Evolutionary conservation across 2,888 invertebrate species (phyloP).

Genomic region (Dasypogon diadema): DNA sequence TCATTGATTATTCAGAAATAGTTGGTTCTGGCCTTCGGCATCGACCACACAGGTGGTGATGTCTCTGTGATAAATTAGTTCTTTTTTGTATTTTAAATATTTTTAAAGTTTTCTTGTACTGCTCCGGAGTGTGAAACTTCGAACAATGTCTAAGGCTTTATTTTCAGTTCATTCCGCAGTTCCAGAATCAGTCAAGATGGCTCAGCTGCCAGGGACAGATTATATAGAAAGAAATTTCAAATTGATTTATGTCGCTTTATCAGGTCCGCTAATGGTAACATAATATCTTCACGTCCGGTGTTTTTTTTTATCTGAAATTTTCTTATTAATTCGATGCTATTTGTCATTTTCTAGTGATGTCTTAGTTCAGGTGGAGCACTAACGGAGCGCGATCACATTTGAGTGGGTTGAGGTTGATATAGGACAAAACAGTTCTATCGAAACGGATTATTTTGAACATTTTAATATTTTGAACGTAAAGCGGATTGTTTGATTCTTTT

Average conservation of each 20-base stretch:
- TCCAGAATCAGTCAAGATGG: conserved; percentile 6
- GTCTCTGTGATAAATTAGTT: conserved; percentile 44
- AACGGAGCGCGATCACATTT: conserved; percentile 3
- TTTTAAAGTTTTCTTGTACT: conserved; percentile 14
- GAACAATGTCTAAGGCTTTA: conserved; percentile 1
- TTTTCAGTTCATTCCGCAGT: not conserved
- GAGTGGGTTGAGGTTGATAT: conserved; percentile 16
- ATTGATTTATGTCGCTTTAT: conserved; percentile 39
- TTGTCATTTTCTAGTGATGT: conserved; percentile 28
- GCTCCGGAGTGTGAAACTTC: not conserved
- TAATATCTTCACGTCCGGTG: conserved; percentile 25
- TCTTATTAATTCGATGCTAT: conserved; percentile 40
- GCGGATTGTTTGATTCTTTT: not conserved
- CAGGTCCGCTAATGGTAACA: conserved; percentile 45
- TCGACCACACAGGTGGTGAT: conserved; percentile 27
- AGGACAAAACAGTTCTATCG: not conserved
- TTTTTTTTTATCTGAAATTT: conserved; percentile 1
- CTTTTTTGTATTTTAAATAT: conserved; percentile 27
- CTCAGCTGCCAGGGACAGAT: conserved; percentile 12
- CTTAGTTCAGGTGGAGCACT: conserved; percentile 17
- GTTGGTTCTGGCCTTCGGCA: conserved; percentile 5
- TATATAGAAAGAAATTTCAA: conserved; percentile 45
- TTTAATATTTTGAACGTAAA: not conserved
- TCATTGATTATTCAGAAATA: conserved; percentile 4
- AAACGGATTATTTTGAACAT: conserved; percentile 2